Evolutionary conservation across 2,888 invertebrate species (phyloP).

Genomic region (Anarsia innoxiella): DNA sequence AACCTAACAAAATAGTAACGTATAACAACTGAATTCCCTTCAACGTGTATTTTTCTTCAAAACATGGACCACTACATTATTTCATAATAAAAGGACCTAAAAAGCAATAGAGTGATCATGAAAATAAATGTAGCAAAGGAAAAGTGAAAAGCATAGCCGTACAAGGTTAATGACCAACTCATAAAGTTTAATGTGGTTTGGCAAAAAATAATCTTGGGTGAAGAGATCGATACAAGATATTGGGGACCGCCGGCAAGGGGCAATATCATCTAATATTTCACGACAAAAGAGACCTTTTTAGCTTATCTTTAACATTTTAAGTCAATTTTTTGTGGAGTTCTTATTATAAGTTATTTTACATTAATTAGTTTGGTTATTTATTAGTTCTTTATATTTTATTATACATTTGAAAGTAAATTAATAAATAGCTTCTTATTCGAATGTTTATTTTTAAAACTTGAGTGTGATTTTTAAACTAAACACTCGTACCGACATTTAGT

Average conservation of each 20-base stretch:
- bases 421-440: too few species aligned
- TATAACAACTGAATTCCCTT: not conserved
- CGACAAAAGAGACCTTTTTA: too few species aligned
- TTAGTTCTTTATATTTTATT: too few species aligned
- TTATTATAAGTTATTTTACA: too few species aligned
- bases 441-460: too few species aligned
- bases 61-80: not conserved
- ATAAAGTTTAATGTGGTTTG: conserved; percentile 1
- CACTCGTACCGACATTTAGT: too few species aligned
- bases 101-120: not conserved
- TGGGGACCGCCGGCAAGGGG: not conserved
- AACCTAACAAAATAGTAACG: not conserved
- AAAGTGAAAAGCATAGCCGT: not conserved
- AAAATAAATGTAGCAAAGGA: not conserved
- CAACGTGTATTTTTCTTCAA: not conserved
- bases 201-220: conserved; percentile 1
- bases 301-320: too few species aligned
- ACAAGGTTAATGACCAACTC: not conserved
- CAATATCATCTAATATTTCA: not conserved
- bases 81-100: not conserved
- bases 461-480: too few species aligned
- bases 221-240: not conserved
- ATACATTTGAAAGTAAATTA: too few species aligned
- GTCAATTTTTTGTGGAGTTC: too few species aligned
- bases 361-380: too few species aligned